A percentile compares a stretch with the other conserved stretches of the same genome.
These are phyloP conservation scores for Momotus momota DNA, from an alignment of 2,797 vertebrate genomes.

Conservation along the genomic window DNA sequence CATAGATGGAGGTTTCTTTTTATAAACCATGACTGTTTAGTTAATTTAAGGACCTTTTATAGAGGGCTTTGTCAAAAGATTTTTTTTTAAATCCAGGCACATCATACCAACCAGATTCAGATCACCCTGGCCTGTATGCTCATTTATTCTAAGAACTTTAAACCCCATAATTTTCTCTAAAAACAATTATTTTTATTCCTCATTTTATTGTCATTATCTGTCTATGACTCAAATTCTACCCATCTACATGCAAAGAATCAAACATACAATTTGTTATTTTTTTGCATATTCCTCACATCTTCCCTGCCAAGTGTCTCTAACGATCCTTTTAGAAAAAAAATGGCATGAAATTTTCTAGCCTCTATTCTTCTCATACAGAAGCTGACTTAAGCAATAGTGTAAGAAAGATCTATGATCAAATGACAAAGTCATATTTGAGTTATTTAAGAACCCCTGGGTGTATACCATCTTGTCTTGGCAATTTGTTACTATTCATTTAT, in stretches of 20 bases:
- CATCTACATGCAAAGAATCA: background rate
- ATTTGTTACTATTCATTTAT: slow-evolving; percentile 44
- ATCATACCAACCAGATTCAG: background rate
- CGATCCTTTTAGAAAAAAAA: background rate
- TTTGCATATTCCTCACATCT: background rate
- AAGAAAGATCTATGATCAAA: slow-evolving; percentile 31
- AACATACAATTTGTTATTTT: background rate
- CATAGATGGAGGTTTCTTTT: background rate
- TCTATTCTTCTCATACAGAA: background rate
- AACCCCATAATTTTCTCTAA: background rate
- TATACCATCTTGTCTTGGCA: background rate
- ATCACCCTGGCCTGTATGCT: background rate
- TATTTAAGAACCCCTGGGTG: background rate
- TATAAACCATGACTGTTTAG: background rate
- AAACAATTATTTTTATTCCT: background rate
- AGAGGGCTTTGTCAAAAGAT: background rate
- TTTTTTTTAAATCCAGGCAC: background rate
- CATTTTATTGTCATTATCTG: background rate
- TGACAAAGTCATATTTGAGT: slow-evolving; percentile 17
- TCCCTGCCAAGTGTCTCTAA: background rate
- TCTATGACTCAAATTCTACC: background rate
- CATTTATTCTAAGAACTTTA: background rate
- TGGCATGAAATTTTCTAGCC: background rate
- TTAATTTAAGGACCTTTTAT: background rate
- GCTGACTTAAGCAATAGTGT: background rate